These are phyloP conservation scores for Bombus huntii DNA, from an alignment of 1,140 invertebrate species.

Conservation along the genomic window DNA sequence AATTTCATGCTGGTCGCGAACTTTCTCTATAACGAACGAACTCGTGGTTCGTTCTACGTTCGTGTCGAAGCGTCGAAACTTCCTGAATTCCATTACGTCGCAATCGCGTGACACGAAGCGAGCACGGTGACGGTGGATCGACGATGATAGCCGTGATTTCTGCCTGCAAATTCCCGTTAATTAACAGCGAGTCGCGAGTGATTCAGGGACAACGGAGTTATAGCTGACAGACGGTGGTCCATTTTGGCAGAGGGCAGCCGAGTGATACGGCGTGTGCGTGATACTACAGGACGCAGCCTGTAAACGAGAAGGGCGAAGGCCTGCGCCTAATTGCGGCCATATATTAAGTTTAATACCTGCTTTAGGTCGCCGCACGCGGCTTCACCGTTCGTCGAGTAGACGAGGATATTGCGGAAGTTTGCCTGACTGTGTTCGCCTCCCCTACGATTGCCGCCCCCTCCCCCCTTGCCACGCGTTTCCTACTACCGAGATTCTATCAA, in stretches of 20 bases:
- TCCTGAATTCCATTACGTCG: background rate
- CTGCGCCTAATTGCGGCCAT: slow-evolving; percentile 81
- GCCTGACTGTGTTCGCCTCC: slow-evolving; percentile 25
- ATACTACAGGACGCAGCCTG: slow-evolving; percentile 16
- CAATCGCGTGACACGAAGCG: background rate
- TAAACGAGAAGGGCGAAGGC: slow-evolving; percentile 53
- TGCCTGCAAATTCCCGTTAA: slow-evolving; percentile 40
- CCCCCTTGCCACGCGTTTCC: background rate
- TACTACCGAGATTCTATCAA: slow-evolving; percentile 33
- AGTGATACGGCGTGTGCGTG: slow-evolving; percentile 2
- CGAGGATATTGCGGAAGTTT: slow-evolving; percentile 78
- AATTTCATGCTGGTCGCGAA: background rate
- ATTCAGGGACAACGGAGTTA: slow-evolving; percentile 59
- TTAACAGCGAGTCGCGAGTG: slow-evolving; percentile 46
- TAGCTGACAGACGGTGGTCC: slow-evolving; percentile 53
- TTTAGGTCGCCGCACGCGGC: slow-evolving; percentile 70
- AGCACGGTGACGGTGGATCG: background rate
- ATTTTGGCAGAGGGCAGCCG: slow-evolving; percentile 39
- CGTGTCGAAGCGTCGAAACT: background rate
- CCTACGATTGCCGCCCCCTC: background rate
- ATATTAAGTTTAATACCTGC: slow-evolving; percentile 81
- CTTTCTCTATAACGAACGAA: too few relatives aligned
- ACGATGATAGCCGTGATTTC: background rate
- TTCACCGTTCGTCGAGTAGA: slow-evolving; percentile 54
- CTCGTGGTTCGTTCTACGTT: too few relatives aligned